A percentile compares a stretch with the other conserved stretches of the same genome.
Conservation (phyloP, 2,797 vertebrate species). For the Pipistrellus pygmaeus region DNA sequence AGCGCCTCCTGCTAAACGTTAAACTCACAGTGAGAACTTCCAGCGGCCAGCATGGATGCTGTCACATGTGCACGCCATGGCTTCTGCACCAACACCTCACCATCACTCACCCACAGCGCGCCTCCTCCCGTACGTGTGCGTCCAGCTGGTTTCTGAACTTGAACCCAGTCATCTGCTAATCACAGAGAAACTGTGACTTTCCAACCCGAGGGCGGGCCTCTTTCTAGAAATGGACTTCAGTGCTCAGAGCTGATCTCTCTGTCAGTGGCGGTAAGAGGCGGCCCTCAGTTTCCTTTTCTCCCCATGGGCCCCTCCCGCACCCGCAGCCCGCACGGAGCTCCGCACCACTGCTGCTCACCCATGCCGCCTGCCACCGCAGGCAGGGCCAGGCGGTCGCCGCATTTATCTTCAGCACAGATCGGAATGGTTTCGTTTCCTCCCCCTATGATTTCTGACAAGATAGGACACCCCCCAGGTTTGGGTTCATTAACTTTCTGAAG, state of each 20-base stretch:
- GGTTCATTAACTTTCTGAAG: neutral
- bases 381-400: neutral
- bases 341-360: no score
- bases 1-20: neutral
- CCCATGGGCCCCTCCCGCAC: neutral
- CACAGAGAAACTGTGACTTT: neutral
- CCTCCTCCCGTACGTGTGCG: neutral
- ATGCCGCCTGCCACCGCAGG: neutral
- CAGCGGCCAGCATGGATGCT: neutral
- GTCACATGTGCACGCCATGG: neutral
- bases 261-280: neutral
- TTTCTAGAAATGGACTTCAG: neutral
- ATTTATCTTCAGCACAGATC: neutral
- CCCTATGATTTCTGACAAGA: neutral
- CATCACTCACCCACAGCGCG: neutral
- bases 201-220: neutral
- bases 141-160: neutral
- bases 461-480: neutral
- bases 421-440: neutral
- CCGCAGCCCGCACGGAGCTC: neutral
- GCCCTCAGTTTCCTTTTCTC: neutral
- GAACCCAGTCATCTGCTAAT: constrained; percentile 4
- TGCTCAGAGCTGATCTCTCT: neutral
- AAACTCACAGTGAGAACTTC: neutral
- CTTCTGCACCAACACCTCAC: constrained; percentile 35